These are phyloP conservation scores for Microplitis deprimator DNA, from an alignment of 2,888 invertebrate species.

Conservation along the genomic window DNA sequence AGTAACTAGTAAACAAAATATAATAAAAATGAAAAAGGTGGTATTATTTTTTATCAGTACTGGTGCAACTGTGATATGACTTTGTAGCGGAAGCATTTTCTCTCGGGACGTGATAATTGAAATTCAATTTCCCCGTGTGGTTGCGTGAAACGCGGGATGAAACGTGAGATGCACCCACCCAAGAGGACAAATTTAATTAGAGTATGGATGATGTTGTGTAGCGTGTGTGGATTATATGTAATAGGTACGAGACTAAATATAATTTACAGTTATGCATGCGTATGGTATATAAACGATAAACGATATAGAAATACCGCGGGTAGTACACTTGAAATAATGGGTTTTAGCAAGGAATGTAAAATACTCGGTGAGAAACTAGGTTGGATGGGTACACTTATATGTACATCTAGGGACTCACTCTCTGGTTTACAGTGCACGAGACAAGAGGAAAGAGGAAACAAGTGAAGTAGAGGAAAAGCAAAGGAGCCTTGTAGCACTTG, in stretches of 20 bases:
- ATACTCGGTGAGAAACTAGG: background rate
- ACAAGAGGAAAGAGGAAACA: background rate
- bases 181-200: conserved; percentile 46
- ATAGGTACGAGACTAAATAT: conserved; percentile 32
- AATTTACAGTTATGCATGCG: conserved; percentile 42
- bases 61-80: conserved; percentile 11
- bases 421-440: background rate
- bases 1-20: too few relatives aligned
- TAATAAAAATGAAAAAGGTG: too few relatives aligned
- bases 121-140: conserved; percentile 38
- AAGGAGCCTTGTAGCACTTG: background rate
- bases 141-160: conserved; percentile 16
- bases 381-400: background rate
- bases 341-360: conserved; percentile 20
- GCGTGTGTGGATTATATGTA: background rate
- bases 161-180: conserved; percentile 25
- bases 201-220: conserved; percentile 39
- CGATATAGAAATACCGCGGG: conserved; percentile 23
- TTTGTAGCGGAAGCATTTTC: conserved; percentile 21
- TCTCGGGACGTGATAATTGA: conserved; percentile 36
- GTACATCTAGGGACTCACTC: background rate
- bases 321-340: conserved; percentile 45
- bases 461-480: background rate
- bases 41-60: too few relatives aligned
- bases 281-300: background rate